phyloP scores from a whole-genome alignment of 1,140 invertebrate genomes.

The Sycophila sp. region DNA sequence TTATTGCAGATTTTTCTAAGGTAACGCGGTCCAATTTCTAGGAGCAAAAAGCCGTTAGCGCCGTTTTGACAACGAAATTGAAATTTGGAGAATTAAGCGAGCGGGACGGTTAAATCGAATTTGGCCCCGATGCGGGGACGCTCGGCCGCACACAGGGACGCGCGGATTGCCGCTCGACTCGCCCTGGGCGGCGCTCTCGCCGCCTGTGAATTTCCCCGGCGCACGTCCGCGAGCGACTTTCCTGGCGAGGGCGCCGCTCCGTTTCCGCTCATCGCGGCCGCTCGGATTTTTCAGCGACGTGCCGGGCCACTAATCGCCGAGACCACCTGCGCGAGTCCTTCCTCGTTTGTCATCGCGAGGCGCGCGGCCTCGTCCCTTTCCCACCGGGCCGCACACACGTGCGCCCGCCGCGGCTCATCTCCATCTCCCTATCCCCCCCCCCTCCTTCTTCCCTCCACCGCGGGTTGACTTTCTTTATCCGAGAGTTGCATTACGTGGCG shows the following conservation, averaged over 20 bases:
- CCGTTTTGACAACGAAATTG: too few relatives aligned
- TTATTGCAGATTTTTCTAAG: too few relatives aligned
- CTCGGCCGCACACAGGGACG: too few relatives aligned
- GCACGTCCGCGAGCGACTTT: not conserved
- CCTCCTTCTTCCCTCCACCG: not conserved
- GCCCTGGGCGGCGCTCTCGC: not conserved
- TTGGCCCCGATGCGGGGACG: too few relatives aligned
- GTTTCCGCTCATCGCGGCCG: too few relatives aligned
- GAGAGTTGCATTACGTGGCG: constrained; percentile 52
- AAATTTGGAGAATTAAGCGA: too few relatives aligned
- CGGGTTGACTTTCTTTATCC: too few relatives aligned
- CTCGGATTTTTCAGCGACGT: too few relatives aligned
- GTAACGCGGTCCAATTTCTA: too few relatives aligned
- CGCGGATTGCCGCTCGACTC: not conserved
- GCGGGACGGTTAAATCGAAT: too few relatives aligned
- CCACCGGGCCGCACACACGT: not conserved
- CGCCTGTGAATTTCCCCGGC: not conserved
- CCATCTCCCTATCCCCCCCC: not conserved
- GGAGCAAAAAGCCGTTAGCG: too few relatives aligned
- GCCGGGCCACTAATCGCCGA: not conserved
- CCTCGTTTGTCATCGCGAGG: too few relatives aligned
- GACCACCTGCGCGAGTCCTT: not conserved
- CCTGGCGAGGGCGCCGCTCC: not conserved
- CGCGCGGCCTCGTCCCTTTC: not conserved
- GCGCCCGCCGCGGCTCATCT: not conserved